Conservation (phyloP, 2,797 vertebrate species). For the Pseudochirops corinnae region DNA sequence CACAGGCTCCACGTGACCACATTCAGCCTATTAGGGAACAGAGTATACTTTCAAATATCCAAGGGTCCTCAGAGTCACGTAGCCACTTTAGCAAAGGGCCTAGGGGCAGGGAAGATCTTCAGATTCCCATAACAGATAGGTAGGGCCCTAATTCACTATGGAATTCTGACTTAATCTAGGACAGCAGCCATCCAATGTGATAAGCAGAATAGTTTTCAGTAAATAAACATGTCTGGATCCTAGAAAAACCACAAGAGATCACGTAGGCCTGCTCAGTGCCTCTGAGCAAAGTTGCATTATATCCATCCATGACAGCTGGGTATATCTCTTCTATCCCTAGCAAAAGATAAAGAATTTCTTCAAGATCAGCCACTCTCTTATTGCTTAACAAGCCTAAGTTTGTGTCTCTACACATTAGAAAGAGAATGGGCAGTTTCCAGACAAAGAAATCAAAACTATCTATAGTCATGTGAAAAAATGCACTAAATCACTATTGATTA, state of each 20-base stretch:
- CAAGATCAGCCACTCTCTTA: background rate
- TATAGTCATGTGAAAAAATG: conserved; percentile 34
- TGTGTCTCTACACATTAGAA: conserved; percentile 8
- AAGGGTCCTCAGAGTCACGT: no score
- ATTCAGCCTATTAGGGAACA: no score
- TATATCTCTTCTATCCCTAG: background rate
- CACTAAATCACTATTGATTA: conserved; percentile 18
- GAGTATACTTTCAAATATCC: no score
- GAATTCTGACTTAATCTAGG: conserved; percentile 14
- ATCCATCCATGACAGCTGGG: conserved; percentile 35
- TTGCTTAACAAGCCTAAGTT: conserved; percentile 14
- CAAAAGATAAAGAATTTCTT: background rate
- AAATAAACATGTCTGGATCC: conserved; percentile 55
- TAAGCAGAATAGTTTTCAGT: conserved; percentile 29
- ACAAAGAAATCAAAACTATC: background rate
- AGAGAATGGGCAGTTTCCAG: background rate
- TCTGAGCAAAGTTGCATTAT: conserved; percentile 54
- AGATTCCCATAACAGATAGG: no score
- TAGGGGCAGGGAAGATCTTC: no score
- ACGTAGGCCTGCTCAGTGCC: conserved; percentile 14
- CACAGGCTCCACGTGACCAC: no score
- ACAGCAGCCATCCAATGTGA: background rate
- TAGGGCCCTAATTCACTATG: conserved; percentile 13
- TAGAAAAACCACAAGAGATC: conserved; percentile 50
- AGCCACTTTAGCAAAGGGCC: no score